Conservation (phyloP, 1,140 invertebrate species). For the Camponotus pennsylvanicus region DNA sequence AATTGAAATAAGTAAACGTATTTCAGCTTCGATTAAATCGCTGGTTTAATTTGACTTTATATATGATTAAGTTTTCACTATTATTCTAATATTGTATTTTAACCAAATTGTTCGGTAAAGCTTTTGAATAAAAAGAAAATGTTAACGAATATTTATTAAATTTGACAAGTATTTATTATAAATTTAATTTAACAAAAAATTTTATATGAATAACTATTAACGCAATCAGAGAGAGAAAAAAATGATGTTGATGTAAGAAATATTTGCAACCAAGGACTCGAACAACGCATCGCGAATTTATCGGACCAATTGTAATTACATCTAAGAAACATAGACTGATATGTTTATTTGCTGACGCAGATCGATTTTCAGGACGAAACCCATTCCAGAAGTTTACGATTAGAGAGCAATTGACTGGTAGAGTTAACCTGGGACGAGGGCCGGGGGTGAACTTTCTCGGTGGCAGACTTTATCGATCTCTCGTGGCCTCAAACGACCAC, state of each 20-base stretch:
- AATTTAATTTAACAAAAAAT: background rate
- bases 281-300: constrained; percentile 2
- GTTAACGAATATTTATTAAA: background rate
- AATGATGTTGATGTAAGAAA: background rate
- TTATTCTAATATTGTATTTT: constrained; percentile 1
- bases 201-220: background rate
- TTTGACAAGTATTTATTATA: background rate
- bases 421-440: constrained; percentile 69
- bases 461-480: constrained; percentile 77
- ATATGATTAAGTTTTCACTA: background rate
- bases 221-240: background rate
- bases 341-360: constrained; percentile 54
- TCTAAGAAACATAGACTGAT: constrained; percentile 24
- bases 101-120: background rate
- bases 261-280: background rate
- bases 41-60: background rate
- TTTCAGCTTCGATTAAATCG: background rate
- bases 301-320: background rate
- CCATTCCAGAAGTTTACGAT: constrained; percentile 75
- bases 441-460: constrained; percentile 72
- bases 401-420: constrained; percentile 76
- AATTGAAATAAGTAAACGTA: background rate
- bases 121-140: no score
- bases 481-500: constrained; percentile 74
- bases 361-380: constrained; percentile 71